Conservation (phyloP, 2,888 invertebrate species). For the Aporophyla nigra region DNA sequence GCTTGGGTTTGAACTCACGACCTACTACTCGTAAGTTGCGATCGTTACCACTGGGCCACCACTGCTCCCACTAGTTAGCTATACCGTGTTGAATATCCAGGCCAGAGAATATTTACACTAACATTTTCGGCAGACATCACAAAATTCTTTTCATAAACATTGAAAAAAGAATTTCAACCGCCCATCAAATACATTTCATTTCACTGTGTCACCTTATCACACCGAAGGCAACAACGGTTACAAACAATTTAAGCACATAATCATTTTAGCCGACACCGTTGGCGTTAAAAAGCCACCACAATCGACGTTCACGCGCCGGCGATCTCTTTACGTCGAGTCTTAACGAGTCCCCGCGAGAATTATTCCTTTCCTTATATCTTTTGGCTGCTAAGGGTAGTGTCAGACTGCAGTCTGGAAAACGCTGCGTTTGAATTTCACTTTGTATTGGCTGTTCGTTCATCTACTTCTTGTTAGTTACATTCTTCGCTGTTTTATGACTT, state of each 20-base stretch:
- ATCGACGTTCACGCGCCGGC: conserved; percentile 75
- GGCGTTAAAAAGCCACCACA: conserved; percentile 63
- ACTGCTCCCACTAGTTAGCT: too few species aligned
- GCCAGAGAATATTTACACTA: not conserved
- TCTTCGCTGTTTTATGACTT: not conserved
- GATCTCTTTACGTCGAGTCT: conserved; percentile 64
- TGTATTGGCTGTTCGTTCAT: not conserved
- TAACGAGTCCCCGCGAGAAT: conserved; percentile 75
- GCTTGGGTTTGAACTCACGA: too few species aligned
- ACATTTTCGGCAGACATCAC: too few species aligned
- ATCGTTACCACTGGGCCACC: too few species aligned
- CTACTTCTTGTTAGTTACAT: not conserved
- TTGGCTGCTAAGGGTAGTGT: conserved; percentile 32
- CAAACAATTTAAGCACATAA: conserved; percentile 63
- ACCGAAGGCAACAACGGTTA: not conserved
- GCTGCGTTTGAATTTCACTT: not conserved
- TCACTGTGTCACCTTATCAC: conserved; percentile 16
- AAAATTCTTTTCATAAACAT: conserved; percentile 10
- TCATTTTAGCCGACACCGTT: conserved; percentile 40
- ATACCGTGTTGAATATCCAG: too few species aligned
- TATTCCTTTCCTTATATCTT: conserved; percentile 69
- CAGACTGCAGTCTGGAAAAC: conserved; percentile 24
- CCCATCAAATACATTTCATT: conserved; percentile 31
- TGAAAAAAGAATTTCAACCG: conserved; percentile 16
- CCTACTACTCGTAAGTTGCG: too few species aligned